Percentiles rank a stretch among this genome's conserved stretches.
These are phyloP conservation scores for Catharus minimus DNA, from an alignment of 2,113 vertebrate genomes.

Conservation along the genomic window DNA sequence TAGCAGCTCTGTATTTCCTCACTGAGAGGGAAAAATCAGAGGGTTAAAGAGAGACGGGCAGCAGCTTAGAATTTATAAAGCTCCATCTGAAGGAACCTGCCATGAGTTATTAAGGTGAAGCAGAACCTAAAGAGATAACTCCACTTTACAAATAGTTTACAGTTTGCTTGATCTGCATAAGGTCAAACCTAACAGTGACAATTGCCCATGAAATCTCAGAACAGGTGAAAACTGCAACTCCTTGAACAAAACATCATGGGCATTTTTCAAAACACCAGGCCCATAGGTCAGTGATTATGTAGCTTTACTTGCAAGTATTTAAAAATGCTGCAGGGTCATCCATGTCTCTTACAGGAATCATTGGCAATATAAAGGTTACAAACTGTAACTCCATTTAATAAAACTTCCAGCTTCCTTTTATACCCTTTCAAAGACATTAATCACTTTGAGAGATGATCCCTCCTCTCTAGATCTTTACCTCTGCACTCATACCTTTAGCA, in stretches of 20 bases:
- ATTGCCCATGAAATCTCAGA: neutral
- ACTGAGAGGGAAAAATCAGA: neutral
- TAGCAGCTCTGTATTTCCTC: neutral
- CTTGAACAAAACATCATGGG: neutral
- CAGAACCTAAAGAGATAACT: neutral
- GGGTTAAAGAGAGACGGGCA: neutral
- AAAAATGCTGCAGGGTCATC: neutral
- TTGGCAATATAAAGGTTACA: neutral
- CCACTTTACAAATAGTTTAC: neutral
- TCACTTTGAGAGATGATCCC: neutral
- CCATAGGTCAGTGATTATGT: neutral
- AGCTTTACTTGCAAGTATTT: neutral
- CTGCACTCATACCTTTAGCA: neutral
- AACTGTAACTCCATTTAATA: neutral
- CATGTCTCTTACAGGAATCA: neutral
- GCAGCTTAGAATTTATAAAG: neutral
- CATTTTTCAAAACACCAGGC: neutral
- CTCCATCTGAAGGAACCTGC: neutral
- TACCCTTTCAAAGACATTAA: neutral
- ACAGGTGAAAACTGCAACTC: neutral
- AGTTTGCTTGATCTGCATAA: neutral
- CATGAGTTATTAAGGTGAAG: neutral
- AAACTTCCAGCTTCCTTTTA: neutral
- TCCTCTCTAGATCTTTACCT: neutral
- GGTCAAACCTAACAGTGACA: neutral